Percentiles rank a stretch among this genome's conserved stretches.
Conservation (phyloP, 2,113 vertebrate species). For the Anguilla japonica region DNA sequence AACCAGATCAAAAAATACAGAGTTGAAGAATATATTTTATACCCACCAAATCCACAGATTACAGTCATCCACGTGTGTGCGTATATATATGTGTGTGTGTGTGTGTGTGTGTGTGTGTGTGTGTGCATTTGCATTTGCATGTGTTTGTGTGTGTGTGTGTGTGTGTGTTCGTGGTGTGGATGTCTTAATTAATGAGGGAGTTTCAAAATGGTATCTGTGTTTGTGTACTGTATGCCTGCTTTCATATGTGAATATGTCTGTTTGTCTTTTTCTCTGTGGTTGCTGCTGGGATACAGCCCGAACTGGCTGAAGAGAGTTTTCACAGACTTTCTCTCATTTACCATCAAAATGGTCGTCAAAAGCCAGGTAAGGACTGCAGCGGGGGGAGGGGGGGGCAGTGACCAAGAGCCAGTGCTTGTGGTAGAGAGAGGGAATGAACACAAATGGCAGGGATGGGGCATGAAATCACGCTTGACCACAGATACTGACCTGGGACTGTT, state of each 20-base stretch:
- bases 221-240: conserved; percentile 1
- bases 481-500: not conserved
- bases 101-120: not conserved
- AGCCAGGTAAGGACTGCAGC: conserved; percentile 72
- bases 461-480: too few species aligned
- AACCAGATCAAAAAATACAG: too few species aligned
- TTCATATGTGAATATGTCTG: not conserved
- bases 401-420: not conserved
- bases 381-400: not conserved
- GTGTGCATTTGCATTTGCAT: not conserved
- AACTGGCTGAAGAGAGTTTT: conserved; percentile 84
- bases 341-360: conserved; percentile 80
- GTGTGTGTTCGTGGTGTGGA: not conserved
- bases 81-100: too few species aligned
- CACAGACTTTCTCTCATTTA: conserved; percentile 83
- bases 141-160: not conserved
- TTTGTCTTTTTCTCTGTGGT: not conserved
- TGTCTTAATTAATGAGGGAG: not conserved
- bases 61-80: too few species aligned
- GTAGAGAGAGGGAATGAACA: not conserved
- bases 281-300: conserved; percentile 60
- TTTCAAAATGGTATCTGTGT: not conserved
- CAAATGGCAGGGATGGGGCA: too few species aligned
- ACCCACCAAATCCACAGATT: not conserved
- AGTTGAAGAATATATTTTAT: too few species aligned